Percentiles rank a stretch among this genome's conserved stretches.
Conservation (phyloP, 2,797 vertebrate species). For the Remorina albescens region DNA sequence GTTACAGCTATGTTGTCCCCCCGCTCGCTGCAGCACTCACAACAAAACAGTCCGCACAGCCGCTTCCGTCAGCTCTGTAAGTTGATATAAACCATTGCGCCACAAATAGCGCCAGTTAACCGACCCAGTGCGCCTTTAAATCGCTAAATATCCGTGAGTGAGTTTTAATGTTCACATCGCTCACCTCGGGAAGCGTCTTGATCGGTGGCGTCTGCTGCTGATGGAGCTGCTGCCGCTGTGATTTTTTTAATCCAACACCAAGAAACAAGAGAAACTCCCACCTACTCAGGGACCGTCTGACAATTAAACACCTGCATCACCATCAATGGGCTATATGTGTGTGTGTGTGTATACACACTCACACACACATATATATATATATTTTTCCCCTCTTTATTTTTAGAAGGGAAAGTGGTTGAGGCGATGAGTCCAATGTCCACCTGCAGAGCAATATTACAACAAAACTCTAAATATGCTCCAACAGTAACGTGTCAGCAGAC, state of each 20-base stretch:
- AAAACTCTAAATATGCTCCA: conserved; percentile 7
- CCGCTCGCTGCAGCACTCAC: conserved; percentile 62
- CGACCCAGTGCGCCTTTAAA: neutral
- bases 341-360: no score
- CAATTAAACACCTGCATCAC: conserved; percentile 75
- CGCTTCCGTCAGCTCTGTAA: conserved; percentile 70
- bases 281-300: conserved; percentile 80
- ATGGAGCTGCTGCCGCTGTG: conserved; percentile 59
- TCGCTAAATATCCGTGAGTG: neutral
- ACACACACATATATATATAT: no score
- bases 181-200: conserved; percentile 77
- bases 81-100: conserved; percentile 72
- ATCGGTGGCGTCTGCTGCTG: conserved; percentile 67
- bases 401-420: neutral
- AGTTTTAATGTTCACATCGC: conserved; percentile 40
- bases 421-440: neutral
- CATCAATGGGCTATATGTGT: no score
- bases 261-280: conserved; percentile 85
- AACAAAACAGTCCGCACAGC: conserved; percentile 70
- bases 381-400: no score
- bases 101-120: conserved; percentile 47
- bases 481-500: neutral
- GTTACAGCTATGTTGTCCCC: conserved; percentile 12
- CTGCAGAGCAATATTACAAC: neutral
- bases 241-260: conserved; percentile 74